Evolutionary conservation across 2,113 vertebrate species (phyloP).

Genomic region (Poeciliopsis retropinna): DNA sequence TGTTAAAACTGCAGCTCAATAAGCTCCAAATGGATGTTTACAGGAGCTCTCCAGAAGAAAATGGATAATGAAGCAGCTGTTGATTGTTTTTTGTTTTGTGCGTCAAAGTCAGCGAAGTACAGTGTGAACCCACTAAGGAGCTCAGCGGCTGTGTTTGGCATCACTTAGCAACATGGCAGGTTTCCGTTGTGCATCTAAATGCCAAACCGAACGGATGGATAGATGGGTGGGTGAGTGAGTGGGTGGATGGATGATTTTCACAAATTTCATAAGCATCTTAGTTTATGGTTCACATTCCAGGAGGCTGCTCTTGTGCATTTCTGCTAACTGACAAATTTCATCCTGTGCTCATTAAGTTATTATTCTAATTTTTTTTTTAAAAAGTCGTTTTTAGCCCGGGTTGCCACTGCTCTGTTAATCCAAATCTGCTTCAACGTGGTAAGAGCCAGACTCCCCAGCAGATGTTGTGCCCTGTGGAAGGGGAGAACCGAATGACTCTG

Average conservation of each 20-base stretch:
- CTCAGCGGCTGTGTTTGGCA: neutral
- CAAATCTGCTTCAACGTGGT: slow-evolving; percentile 42
- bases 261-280: neutral
- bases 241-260: neutral
- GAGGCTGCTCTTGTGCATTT: neutral
- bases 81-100: neutral
- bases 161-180: neutral
- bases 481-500: slow-evolving; percentile 47
- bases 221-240: too few relatives aligned
- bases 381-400: neutral
- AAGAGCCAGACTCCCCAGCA: slow-evolving; percentile 51
- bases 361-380: neutral
- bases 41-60: neutral
- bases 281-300: neutral
- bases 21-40: neutral
- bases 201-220: neutral
- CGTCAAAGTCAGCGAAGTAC: neutral
- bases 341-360: neutral
- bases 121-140: neutral
- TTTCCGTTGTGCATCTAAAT: neutral
- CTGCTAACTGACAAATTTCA: neutral
- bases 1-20: neutral
- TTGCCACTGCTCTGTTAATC: slow-evolving; percentile 10
- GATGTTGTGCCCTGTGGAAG: slow-evolving; percentile 65
- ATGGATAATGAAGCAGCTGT: neutral